Evolutionary conservation across 1,140 invertebrate species (phyloP).

Genomic region (Drosophila ogumai): DNA sequence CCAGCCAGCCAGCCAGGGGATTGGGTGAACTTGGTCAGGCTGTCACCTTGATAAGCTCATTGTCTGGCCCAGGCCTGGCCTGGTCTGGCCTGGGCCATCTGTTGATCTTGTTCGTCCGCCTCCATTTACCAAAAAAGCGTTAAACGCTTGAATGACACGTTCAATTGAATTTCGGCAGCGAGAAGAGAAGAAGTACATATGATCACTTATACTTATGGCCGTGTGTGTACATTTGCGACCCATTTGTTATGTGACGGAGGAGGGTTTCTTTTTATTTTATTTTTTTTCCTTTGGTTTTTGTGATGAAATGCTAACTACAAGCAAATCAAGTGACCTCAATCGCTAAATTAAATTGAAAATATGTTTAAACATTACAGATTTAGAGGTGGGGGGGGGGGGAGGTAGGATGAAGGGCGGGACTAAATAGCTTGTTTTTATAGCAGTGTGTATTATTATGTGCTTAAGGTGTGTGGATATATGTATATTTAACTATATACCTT

Average conservation of each 20-base stretch:
- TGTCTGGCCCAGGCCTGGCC: constrained; percentile 8
- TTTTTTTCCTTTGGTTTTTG: background rate
- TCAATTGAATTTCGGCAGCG: constrained; percentile 68
- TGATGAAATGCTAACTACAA: constrained; percentile 59
- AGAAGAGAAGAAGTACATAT: constrained; percentile 25
- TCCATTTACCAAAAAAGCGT: constrained; percentile 49
- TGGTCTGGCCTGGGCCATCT: constrained; percentile 33
- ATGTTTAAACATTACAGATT: constrained; percentile 48
- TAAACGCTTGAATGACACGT: constrained; percentile 80
- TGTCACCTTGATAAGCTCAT: constrained; percentile 55
- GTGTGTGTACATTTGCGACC: constrained; percentile 11
- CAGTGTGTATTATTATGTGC: background rate
- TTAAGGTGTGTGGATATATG: background rate
- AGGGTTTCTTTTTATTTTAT: background rate
- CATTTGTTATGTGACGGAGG: constrained; percentile 25
- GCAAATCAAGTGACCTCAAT: constrained; percentile 80
- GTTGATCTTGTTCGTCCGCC: constrained; percentile 43
- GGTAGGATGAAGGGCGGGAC: constrained; percentile 5
- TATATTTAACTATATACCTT: too few relatives aligned
- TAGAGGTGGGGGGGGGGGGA: background rate
- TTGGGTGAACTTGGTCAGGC: constrained; percentile 38
- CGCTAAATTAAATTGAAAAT: constrained; percentile 74
- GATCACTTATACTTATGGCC: constrained; percentile 2
- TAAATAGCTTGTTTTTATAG: background rate
- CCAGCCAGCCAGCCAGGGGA: constrained; percentile 12